These are phyloP conservation scores for Sphyrna mokarran DNA, from an alignment of 2,113 vertebrate genomes.

Conservation along the genomic window DNA sequence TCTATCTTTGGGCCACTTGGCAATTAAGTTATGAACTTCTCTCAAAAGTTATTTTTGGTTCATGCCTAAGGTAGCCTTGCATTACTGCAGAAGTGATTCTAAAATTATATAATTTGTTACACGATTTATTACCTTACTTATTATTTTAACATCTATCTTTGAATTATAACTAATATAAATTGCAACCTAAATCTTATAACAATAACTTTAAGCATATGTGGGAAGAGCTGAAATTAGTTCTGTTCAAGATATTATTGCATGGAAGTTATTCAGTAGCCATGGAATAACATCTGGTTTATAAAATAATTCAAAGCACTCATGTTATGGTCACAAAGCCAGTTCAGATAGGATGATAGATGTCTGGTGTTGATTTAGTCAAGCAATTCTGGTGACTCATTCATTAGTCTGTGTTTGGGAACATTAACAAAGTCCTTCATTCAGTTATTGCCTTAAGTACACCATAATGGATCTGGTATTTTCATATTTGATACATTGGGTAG, in stretches of 20 bases:
- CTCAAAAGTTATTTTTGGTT: not conserved
- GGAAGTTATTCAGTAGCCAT: slow-evolving; percentile 4
- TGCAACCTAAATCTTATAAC: not conserved
- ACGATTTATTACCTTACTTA: not conserved
- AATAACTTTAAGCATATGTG: not conserved
- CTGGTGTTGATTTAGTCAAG: not conserved
- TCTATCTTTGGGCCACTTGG: not conserved
- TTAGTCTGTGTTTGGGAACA: not conserved
- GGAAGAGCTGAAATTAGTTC: not conserved
- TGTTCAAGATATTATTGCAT: not conserved
- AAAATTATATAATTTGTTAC: not conserved
- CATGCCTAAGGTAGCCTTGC: not conserved
- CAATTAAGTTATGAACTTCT: not conserved
- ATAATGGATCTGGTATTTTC: not conserved
- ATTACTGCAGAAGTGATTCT: not conserved
- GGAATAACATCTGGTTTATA: slow-evolving; percentile 1
- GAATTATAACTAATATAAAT: not conserved
- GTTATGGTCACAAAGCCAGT: not conserved
- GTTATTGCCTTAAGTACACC: not conserved
- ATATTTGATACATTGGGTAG: not conserved
- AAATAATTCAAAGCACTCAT: slow-evolving; percentile 12
- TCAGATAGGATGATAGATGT: not conserved
- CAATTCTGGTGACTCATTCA: not conserved
- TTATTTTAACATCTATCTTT: not conserved
- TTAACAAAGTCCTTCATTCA: not conserved